Evolutionary conservation across 2,113 vertebrate genomes (phyloP).

Genomic region (Mixornis gularis): DNA sequence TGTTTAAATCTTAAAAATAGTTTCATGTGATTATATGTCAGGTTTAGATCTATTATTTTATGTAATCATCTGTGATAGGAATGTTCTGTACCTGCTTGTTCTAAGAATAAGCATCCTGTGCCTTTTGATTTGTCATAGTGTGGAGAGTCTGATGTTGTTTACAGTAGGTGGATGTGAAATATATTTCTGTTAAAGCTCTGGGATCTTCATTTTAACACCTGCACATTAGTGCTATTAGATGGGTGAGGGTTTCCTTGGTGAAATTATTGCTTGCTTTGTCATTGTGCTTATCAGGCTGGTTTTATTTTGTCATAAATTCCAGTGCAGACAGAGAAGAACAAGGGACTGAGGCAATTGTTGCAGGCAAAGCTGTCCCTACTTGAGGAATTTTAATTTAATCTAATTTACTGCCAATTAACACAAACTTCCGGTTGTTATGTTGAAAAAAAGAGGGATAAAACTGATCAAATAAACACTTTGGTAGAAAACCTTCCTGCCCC

Average conservation of each 20-base stretch:
- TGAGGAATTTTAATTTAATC: neutral
- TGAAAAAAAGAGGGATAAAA: neutral
- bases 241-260: neutral
- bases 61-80: neutral
- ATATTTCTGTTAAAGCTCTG: neutral
- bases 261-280: neutral
- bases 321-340: neutral
- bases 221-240: neutral
- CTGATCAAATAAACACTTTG: neutral
- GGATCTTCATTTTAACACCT: neutral
- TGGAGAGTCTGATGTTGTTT: neutral
- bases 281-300: neutral
- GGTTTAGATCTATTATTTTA: neutral
- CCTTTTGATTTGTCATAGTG: neutral
- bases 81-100: neutral
- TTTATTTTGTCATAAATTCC: neutral
- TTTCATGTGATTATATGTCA: neutral
- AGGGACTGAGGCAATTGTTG: neutral
- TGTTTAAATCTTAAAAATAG: neutral
- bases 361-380: neutral
- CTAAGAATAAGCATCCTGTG: neutral
- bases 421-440: neutral
- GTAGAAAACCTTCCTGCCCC: neutral
- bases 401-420: neutral
- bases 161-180: neutral